Base-by-base conservation (phyloP, 2,888 invertebrate species). In the Spatulosminthurus flaviceps region DNA sequence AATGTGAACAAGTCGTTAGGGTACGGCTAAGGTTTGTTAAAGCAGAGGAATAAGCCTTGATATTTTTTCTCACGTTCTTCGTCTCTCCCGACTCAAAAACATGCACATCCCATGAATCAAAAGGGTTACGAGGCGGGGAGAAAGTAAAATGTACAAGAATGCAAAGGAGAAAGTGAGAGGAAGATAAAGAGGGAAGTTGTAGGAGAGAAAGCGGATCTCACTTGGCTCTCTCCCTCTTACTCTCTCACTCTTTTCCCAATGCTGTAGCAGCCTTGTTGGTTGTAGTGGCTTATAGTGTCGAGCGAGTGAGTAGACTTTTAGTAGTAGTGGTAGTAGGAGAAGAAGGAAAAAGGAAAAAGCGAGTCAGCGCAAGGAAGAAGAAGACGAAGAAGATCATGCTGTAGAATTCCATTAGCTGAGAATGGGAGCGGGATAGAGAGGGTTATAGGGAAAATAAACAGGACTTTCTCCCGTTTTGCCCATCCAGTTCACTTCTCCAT, bases 361-460 rank as follows among this genome's bases (percentile, higher is more conserved):
- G 64, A 64, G 64, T 64, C 24, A 64, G 64, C 26, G 64, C 22
- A 26, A 64, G 64, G 64, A 26, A 60, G 21, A 60, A 60, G 60
- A 19, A 2, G 16, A 64, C 24, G 64, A 26, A 60, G 21, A 60
- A 60, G 60, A 19, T 26, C 64, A 22, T 26, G 64, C 24, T 22
- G 24, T 22, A 64, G 64, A 64, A 64, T 64, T 64, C 64, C 64
- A 64, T 64, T 64, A 64, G 60, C 13, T 64, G 43, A 41, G 22
- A n/a, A 22, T 26, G 67, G 28, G 80, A 79, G 66, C 71, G 51
- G 22, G 26, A 60, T 26, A 26, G 60, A 11, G 43, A 73, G 60
- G n/a, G n/a, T n/a, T n/a, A n/a, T 7, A 60, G 29, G 73, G 13
- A 29, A 73, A 24, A 28, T 0, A 73, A 73, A 28, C n/a, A 64